Conservation (phyloP, 2,888 invertebrate genomes). For the Luperina testacea region DNA sequence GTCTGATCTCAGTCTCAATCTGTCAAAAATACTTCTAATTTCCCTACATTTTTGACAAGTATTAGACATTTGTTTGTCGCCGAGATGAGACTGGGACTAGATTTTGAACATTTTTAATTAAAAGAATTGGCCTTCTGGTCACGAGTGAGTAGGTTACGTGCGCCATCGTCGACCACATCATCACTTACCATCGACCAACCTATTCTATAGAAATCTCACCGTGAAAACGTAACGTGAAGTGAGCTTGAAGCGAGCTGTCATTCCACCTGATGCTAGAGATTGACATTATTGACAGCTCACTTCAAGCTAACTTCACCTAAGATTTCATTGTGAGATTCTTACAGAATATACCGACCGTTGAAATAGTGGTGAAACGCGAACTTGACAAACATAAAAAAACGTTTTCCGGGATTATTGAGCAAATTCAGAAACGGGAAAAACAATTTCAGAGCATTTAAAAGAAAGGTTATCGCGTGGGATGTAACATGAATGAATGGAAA, state of each 20-base stretch:
- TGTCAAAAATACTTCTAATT: no score
- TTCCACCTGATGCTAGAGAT: not conserved
- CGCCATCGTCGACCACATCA: no score
- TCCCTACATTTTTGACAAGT: no score
- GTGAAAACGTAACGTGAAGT: not conserved
- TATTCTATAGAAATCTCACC: not conserved
- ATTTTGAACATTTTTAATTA: no score
- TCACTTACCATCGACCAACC: not conserved
- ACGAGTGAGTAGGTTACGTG: not conserved
- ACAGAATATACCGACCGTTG: not conserved
- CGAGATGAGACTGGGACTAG: no score
- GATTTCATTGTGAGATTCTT: not conserved
- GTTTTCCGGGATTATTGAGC: not conserved
- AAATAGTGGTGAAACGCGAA: not conserved
- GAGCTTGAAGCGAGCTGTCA: not conserved
- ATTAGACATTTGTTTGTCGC: no score
- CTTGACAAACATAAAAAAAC: not conserved
- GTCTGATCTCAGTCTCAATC: no score
- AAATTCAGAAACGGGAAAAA: constrained; percentile 19
- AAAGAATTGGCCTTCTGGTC: no score
- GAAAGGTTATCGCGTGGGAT: constrained; percentile 5
- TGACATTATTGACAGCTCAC: not conserved
- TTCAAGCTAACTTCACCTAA: not conserved
- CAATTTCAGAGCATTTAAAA: not conserved
- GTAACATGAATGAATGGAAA: constrained; percentile 11